A percentile compares a stretch with the other conserved stretches of the same genome.
phyloP scores from a whole-genome alignment of 2,888 invertebrate genomes.

The Oxytorus armatus region DNA sequence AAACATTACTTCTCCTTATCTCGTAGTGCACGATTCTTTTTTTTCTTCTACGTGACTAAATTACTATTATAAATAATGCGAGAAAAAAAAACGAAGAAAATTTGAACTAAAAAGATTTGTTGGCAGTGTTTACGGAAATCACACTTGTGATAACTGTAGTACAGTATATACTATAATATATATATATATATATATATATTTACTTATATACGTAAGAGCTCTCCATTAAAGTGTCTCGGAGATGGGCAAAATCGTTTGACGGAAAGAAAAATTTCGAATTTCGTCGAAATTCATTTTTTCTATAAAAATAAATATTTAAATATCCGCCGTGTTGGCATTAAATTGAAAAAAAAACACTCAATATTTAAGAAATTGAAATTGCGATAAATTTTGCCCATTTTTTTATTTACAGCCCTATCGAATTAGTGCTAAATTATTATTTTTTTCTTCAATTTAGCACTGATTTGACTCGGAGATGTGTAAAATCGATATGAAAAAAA shows the following conservation, averaged over 20 bases:
- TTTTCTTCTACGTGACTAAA: constrained; percentile 42
- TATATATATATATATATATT: constrained; percentile 17
- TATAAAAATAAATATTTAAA: too few relatives aligned
- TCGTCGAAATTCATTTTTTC: too few relatives aligned
- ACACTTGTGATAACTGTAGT: constrained; percentile 38
- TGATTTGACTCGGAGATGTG: too few relatives aligned
- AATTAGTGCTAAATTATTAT: too few relatives aligned
- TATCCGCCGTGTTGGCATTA: too few relatives aligned
- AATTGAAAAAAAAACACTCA: background rate
- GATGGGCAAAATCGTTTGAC: constrained; percentile 15
- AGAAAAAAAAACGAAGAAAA: constrained; percentile 59
- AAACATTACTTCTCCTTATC: constrained; percentile 20
- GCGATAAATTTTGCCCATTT: too few relatives aligned
- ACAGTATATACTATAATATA: constrained; percentile 20
- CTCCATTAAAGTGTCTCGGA: constrained; percentile 12
- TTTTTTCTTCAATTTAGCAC: too few relatives aligned
- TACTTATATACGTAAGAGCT: too few relatives aligned
- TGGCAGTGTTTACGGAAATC: constrained; percentile 77
- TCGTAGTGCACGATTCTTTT: constrained; percentile 32
- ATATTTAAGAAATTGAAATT: too few relatives aligned
- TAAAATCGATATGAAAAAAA: too few relatives aligned
- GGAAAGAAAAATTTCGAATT: background rate
- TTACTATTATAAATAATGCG: constrained; percentile 74
- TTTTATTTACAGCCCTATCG: too few relatives aligned
- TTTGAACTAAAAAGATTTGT: constrained; percentile 74